Conservation (phyloP, 1,140 invertebrate species). For the Drosophila virilis region DNA sequence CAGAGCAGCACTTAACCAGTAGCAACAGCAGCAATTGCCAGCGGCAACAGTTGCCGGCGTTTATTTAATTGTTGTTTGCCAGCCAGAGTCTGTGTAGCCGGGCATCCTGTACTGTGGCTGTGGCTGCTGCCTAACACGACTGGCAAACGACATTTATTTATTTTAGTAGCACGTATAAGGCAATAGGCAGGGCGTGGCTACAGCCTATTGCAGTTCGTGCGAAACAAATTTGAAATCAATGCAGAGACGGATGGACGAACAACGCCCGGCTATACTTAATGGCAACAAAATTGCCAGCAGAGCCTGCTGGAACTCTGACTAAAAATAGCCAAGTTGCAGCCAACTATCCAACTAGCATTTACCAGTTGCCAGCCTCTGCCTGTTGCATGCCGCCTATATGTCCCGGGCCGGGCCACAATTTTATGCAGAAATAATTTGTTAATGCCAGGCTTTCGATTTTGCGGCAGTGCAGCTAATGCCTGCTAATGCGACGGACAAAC, state of each 20-base stretch:
- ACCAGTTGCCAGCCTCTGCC: conserved; percentile 23
- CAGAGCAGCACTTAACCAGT: conserved; percentile 21
- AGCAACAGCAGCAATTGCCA: conserved; percentile 11
- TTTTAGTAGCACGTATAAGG: conserved; percentile 28
- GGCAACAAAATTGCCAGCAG: conserved; percentile 35
- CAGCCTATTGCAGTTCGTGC: conserved; percentile 48
- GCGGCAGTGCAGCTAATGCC: conserved; percentile 2
- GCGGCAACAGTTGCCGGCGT: conserved; percentile 20
- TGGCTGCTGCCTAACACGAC: conserved; percentile 48
- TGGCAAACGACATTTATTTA: conserved; percentile 50
- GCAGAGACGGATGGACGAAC: conserved; percentile 38
- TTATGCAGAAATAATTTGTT: conserved; percentile 72
- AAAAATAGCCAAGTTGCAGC: conserved; percentile 51
- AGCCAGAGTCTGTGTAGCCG: conserved; percentile 10
- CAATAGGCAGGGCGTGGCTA: conserved; percentile 6
- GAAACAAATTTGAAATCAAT: conserved; percentile 68
- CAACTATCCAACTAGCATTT: conserved; percentile 30
- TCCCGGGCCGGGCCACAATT: conserved; percentile 48
- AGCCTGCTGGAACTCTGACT: conserved; percentile 38
- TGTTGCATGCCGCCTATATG: not conserved
- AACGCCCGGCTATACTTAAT: conserved; percentile 5
- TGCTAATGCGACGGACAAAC: conserved; percentile 21
- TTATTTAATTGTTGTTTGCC: conserved; percentile 52
- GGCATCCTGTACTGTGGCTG: conserved; percentile 39
- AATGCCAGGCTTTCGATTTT: conserved; percentile 53